phyloP scores from a whole-genome alignment of 2,113 vertebrate species.

The Pampusana beccarii region DNA sequence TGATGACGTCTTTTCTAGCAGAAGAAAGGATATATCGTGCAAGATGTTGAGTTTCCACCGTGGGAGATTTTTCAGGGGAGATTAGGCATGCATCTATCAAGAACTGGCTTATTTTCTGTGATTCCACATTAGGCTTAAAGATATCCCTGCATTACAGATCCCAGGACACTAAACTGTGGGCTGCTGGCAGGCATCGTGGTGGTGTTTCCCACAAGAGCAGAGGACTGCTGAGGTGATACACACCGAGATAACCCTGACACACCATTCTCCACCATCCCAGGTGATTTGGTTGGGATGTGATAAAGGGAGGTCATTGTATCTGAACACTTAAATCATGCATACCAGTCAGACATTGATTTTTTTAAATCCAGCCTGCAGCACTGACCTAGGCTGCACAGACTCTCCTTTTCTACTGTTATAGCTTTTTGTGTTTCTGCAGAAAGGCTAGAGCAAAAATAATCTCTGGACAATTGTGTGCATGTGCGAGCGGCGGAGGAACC shows the following conservation, averaged over 20 bases:
- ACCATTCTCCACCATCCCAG: background rate
- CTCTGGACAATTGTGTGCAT: background rate
- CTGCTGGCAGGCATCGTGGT: background rate
- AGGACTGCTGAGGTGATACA: background rate
- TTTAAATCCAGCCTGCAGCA: background rate
- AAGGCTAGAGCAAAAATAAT: background rate
- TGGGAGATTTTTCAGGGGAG: background rate
- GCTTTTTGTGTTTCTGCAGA: background rate
- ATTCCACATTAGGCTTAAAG: background rate
- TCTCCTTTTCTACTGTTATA: background rate
- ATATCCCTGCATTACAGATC: background rate
- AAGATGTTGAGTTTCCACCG: background rate
- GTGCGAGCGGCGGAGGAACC: background rate
- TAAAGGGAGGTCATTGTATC: background rate
- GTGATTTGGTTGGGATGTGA: background rate
- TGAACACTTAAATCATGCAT: accelerated
- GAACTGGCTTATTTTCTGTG: background rate
- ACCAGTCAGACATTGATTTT: background rate
- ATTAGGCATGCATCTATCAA: background rate
- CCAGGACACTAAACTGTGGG: background rate
- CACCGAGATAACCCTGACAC: background rate
- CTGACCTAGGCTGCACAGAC: background rate
- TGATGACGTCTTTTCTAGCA: background rate
- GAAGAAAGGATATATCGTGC: background rate
- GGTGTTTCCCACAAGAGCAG: background rate